Evolutionary conservation across 1,140 invertebrate genomes (phyloP).

Genomic region (Anastrepha ludens): DNA sequence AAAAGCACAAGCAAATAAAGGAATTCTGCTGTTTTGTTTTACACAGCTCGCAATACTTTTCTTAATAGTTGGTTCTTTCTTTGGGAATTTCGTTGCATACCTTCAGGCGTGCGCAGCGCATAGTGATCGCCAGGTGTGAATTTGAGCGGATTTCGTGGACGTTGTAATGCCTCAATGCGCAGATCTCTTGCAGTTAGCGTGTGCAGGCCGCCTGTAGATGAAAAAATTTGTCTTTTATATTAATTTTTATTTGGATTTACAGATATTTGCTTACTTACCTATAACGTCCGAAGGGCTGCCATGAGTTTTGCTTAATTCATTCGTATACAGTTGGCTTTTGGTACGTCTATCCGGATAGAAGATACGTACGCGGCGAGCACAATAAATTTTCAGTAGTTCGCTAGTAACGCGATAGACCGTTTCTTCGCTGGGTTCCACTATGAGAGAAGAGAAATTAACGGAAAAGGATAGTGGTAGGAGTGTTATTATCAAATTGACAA

Average conservation of each 20-base stretch:
- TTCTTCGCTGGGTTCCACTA: conserved; percentile 66
- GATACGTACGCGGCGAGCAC: conserved; percentile 64
- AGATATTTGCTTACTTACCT: conserved; percentile 56
- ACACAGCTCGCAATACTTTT: neutral
- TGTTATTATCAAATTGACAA: no score
- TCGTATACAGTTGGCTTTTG: conserved; percentile 64
- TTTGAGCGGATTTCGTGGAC: conserved; percentile 55
- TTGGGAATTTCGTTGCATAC: conserved; percentile 58
- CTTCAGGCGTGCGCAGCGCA: conserved; percentile 67
- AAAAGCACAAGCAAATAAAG: conserved; percentile 22
- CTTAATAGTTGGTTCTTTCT: neutral
- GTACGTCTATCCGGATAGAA: conserved; percentile 68
- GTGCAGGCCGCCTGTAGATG: conserved; percentile 58
- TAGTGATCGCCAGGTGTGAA: conserved; percentile 69
- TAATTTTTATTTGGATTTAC: neutral
- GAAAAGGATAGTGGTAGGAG: neutral
- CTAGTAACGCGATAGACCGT: conserved; percentile 67
- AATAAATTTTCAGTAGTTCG: conserved; percentile 66
- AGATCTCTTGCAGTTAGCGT: conserved; percentile 62
- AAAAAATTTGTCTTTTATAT: neutral
- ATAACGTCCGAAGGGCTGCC: conserved; percentile 66
- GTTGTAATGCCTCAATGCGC: conserved; percentile 60
- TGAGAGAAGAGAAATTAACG: neutral
- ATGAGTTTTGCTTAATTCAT: conserved; percentile 63
- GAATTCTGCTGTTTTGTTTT: neutral